phyloP scores from a whole-genome alignment of 2,113 vertebrate genomes.

The Cathartes aura region DNA sequence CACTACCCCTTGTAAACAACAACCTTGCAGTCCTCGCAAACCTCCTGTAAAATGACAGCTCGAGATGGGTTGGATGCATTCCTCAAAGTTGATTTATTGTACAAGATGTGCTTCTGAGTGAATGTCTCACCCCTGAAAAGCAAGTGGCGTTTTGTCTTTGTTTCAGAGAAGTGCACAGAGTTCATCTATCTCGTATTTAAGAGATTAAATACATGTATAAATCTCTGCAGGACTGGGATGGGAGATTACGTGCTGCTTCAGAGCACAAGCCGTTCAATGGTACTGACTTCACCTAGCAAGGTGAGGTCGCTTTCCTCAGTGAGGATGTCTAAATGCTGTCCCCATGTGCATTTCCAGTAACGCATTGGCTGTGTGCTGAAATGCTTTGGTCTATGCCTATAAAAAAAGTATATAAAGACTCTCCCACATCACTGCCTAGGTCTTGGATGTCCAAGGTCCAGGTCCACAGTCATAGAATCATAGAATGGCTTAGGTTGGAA shows the following conservation, averaged over 20 bases:
- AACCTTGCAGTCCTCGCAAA: not conserved
- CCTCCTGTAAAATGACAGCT: not conserved
- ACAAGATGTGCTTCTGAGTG: not conserved
- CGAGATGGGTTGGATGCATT: not conserved
- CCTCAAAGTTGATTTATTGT: not conserved
- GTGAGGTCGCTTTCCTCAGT: not conserved
- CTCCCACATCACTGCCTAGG: not conserved
- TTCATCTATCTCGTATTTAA: not conserved
- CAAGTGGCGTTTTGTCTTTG: not conserved
- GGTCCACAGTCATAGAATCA: no score
- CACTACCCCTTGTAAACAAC: not conserved
- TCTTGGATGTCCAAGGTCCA: not conserved
- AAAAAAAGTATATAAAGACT: not conserved
- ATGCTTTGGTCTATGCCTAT: not conserved
- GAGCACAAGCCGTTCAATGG: rapidly evolving
- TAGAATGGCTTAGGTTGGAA: no score
- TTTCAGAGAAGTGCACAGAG: not conserved
- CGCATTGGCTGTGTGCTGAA: not conserved
- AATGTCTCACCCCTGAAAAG: not conserved
- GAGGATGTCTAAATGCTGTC: not conserved
- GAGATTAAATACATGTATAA: not conserved
- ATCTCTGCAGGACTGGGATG: not conserved
- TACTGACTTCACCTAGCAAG: not conserved
- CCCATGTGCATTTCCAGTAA: not conserved
- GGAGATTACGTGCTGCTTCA: not conserved